Evolutionary conservation across 2,888 invertebrate genomes (phyloP), one percentile per base, ranked within the genome.

Genomic region (Nomada flava): DNA sequence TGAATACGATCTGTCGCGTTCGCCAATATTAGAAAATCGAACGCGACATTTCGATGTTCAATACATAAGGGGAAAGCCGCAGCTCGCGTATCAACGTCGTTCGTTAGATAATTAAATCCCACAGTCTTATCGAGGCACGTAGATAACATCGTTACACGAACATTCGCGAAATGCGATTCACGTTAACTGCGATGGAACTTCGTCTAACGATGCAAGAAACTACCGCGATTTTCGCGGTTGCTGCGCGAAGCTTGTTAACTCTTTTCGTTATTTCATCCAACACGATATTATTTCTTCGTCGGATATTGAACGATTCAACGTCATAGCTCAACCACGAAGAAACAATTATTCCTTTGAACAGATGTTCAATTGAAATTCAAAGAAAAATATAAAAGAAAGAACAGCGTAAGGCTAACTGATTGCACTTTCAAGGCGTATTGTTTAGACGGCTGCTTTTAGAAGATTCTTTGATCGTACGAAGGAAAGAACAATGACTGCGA

Each of bases 51-150:
- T 15, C 42, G 44, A 20, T 26, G 26, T 11, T 59, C n/a, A n/a
- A 82, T 57, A 70, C 36, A 7, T 36, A 72, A n/a, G 36, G 15
- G 60, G 29, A 55, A 57, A 18, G 7, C 36, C 20, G n/a, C 36
- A 52, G n/a, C 59, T n/a, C 18, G 18, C 15, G 36, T 75, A 42
- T 42, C 68, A 68, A 67, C 29, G 79, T 65, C 85, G 72, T 79
- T 72, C 65, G 52, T 18, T n/a, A 71, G 76, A 85, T 85, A 79
- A 82, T 82, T 82, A 74, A 79, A 85, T 57, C 53, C 62, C 62
- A 44, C 60, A 60, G 52, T 55, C 73, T 85, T 85, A 85, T 85
- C 85, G 60, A 18, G 15, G 36, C n/a, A 23, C 9, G 11, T 15
- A 60, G 70, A 78, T 64, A 74, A 65, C 47, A 42, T 68, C 67